phyloP scores from a whole-genome alignment of 2,113 vertebrate species.

The Tragelaphus strepsiceros region DNA sequence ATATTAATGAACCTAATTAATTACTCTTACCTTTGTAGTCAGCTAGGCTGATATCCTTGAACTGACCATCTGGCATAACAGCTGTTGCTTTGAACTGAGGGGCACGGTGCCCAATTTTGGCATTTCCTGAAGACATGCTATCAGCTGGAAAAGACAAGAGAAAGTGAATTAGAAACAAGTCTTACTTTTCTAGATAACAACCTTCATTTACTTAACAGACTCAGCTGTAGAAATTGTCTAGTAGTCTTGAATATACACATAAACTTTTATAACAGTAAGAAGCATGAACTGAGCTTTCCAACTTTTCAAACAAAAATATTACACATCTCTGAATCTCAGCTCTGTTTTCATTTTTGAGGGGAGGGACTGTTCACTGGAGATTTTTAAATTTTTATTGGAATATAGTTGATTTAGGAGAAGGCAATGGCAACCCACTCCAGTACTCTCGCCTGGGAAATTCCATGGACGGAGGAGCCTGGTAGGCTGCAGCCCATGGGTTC shows the following conservation, averaged over 20 bases:
- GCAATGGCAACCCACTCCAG: too few species aligned
- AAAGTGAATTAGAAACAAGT: slow-evolving; percentile 5
- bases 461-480: too few species aligned
- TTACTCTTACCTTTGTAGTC: slow-evolving; percentile 90
- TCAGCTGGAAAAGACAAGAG: slow-evolving; percentile 52
- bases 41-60: slow-evolving; percentile 91
- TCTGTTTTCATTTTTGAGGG: neutral
- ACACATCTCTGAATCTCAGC: neutral
- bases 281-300: neutral
- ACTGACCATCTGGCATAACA: slow-evolving; percentile 96
- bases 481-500: too few species aligned
- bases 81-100: slow-evolving; percentile 94
- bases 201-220: neutral
- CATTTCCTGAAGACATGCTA: slow-evolving; percentile 94
- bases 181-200: slow-evolving; percentile 10
- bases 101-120: slow-evolving; percentile 92
- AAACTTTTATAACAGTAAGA: neutral
- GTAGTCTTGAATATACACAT: neutral
- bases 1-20: neutral
- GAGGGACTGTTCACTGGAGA: neutral
- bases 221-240: neutral
- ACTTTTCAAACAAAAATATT: slow-evolving; percentile 7
- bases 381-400: neutral
- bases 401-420: neutral
- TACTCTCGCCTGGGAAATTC: too few species aligned